phyloP scores from a whole-genome alignment of 2,113 vertebrate species.

The Pteruthius melanotis region DNA sequence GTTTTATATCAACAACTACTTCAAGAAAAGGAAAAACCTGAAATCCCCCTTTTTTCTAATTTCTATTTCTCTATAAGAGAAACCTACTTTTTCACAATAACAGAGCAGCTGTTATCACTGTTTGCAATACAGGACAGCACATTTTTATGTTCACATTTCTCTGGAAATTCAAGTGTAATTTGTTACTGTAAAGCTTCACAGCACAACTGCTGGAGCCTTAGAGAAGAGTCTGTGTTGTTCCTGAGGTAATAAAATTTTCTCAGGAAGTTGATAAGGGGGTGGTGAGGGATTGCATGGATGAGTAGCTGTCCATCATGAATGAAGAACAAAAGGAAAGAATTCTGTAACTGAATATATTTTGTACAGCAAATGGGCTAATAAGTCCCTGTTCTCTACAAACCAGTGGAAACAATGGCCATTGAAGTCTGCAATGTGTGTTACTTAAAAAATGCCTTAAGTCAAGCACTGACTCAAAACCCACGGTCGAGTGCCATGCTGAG shows the following conservation, averaged over 20 bases:
- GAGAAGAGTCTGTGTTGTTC: background rate
- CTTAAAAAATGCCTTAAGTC: background rate
- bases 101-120: background rate
- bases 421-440: background rate
- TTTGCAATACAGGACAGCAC: background rate
- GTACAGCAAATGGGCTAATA: background rate
- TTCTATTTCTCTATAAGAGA: background rate
- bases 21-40: background rate
- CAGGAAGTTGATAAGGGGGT: background rate
- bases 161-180: background rate
- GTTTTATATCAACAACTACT: background rate
- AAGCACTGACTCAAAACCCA: background rate
- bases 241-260: background rate
- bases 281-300: background rate
- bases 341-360: background rate
- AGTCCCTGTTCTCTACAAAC: background rate
- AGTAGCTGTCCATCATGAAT: background rate
- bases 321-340: background rate
- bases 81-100: background rate
- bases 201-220: background rate
- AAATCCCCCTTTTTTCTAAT: background rate
- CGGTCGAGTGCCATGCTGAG: rapidly evolving
- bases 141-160: background rate
- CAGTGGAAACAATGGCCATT: background rate
- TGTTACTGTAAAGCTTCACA: background rate